Conservation (phyloP, 2,797 vertebrate species). For the Pelochelys cantorii region DNA sequence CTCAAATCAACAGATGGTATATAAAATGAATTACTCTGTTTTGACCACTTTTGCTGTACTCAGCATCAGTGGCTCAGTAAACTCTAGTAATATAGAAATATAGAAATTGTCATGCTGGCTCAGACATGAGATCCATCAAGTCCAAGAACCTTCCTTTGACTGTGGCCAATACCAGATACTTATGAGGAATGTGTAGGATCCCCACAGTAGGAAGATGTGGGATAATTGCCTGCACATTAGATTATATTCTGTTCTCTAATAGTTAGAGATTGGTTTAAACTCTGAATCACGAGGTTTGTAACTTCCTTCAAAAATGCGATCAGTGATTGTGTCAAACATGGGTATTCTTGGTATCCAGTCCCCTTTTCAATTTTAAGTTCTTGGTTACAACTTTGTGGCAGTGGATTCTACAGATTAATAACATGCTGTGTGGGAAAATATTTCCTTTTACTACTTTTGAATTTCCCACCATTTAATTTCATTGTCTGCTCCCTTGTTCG, state of each 20-base stretch:
- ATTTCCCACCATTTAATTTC: neutral
- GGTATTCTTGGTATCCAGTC: neutral
- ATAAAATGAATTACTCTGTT: neutral
- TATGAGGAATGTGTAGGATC: slow-evolving; percentile 44
- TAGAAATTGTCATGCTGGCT: neutral
- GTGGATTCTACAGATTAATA: neutral
- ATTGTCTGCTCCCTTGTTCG: neutral
- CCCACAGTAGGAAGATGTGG: slow-evolving; percentile 9
- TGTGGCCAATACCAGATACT: slow-evolving; percentile 33
- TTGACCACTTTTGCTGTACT: neutral
- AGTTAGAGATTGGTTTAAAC: slow-evolving; percentile 41
- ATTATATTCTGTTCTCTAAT: slow-evolving; percentile 42
- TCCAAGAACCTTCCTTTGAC: slow-evolving; percentile 36
- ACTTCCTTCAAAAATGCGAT: slow-evolving; percentile 27
- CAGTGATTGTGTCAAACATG: neutral
- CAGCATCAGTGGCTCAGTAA: slow-evolving; percentile 23
- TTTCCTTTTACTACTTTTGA: neutral
- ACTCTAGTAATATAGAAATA: neutral
- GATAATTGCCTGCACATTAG: slow-evolving; percentile 28
- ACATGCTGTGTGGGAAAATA: neutral
- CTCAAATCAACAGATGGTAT: slow-evolving; percentile 1
- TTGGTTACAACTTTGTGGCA: neutral
- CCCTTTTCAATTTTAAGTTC: neutral
- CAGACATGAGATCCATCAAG: neutral
- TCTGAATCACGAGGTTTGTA: slow-evolving; percentile 10